Evolutionary conservation across 2,113 vertebrate species (phyloP).

Genomic region (Cyanocitta stelleri): DNA sequence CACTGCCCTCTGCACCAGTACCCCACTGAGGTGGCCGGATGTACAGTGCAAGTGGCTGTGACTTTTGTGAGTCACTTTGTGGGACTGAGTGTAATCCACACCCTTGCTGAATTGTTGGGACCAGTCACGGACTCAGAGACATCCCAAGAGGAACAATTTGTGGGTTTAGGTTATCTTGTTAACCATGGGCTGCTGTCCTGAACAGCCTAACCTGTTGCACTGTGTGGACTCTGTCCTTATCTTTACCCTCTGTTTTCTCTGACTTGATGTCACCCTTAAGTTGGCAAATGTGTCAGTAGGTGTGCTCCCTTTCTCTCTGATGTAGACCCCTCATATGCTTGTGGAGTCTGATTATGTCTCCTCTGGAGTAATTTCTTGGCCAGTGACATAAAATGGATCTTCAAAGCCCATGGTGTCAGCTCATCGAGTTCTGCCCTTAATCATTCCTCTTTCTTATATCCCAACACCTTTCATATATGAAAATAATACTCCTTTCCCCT

Average conservation of each 20-base stretch:
- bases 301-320: neutral
- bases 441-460: neutral
- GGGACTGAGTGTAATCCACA: neutral
- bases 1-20: conserved; percentile 32
- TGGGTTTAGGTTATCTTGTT: neutral
- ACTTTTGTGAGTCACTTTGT: conserved; percentile 10
- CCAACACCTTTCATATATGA: neutral
- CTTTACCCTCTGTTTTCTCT: neutral
- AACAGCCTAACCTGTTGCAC: neutral
- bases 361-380: neutral
- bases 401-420: neutral
- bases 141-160: neutral
- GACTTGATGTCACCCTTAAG: neutral
- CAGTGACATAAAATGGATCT: neutral
- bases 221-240: neutral
- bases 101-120: neutral
- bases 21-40: neutral
- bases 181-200: neutral
- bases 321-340: neutral
- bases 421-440: neutral
- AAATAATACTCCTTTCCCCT: neutral
- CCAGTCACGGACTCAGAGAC: neutral
- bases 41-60: neutral
- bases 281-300: neutral
- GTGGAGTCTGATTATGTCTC: neutral